These are phyloP conservation scores for Drosophila truncata DNA, from an alignment of 1,140 invertebrate species.

Conservation along the genomic window DNA sequence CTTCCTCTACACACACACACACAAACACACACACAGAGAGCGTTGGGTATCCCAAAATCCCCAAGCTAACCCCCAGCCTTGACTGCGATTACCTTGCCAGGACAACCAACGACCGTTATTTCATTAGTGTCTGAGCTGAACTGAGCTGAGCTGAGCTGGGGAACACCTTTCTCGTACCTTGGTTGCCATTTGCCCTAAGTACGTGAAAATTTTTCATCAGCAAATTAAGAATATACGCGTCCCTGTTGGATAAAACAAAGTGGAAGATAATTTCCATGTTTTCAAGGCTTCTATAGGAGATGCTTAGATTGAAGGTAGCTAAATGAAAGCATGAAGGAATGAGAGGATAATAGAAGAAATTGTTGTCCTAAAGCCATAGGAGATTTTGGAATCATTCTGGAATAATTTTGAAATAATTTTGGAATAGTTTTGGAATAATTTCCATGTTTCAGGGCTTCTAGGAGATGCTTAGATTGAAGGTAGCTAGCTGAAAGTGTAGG, in stretches of 20 bases:
- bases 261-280: slow-evolving; percentile 63
- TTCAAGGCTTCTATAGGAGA: not conserved
- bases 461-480: not conserved
- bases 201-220: slow-evolving; percentile 76
- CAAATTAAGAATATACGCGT: slow-evolving; percentile 67
- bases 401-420: too few relatives aligned
- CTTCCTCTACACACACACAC: slow-evolving; percentile 5
- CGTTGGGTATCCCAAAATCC: slow-evolving; percentile 18
- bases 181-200: slow-evolving; percentile 60
- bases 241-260: slow-evolving; percentile 43
- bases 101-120: slow-evolving; percentile 51
- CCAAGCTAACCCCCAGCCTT: not conserved
- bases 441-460: slow-evolving; percentile 37
- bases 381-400: too few relatives aligned
- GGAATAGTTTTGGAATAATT: too few relatives aligned
- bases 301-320: not conserved
- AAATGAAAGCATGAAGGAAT: too few relatives aligned
- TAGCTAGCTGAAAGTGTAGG: not conserved
- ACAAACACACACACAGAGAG: slow-evolving; percentile 5
- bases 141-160: slow-evolving; percentile 16
- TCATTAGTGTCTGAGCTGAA: slow-evolving; percentile 72
- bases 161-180: slow-evolving; percentile 67
- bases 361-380: too few relatives aligned
- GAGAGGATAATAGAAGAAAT: not conserved
- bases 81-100: slow-evolving; percentile 6